phyloP scores from a whole-genome alignment of 2,797 vertebrate species.

The Esox lucius region DNA sequence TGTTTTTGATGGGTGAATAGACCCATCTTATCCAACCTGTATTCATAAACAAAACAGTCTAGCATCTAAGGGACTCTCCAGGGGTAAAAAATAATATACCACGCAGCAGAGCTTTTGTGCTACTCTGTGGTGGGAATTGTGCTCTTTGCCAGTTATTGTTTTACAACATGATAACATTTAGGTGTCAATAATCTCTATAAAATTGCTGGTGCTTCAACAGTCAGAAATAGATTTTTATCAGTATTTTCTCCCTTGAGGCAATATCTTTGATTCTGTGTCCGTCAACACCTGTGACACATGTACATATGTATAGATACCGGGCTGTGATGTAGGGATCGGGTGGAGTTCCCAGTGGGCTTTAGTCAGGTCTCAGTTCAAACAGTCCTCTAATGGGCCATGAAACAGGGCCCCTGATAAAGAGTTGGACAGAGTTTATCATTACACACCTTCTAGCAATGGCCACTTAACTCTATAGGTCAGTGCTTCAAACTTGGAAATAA shows the following conservation, averaged over 20 bases:
- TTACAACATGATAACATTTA: background rate
- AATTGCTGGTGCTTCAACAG: background rate
- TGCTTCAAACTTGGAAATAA: constrained; percentile 10
- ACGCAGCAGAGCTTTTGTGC: too few relatives aligned
- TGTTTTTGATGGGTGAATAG: too few relatives aligned
- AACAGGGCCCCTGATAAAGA: constrained; percentile 12
- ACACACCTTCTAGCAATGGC: constrained; percentile 13
- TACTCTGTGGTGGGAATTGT: too few relatives aligned
- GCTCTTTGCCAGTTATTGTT: background rate
- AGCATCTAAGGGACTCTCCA: too few relatives aligned
- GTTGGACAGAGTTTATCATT: background rate
- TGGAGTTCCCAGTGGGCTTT: background rate
- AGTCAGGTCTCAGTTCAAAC: background rate
- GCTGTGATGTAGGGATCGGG: background rate
- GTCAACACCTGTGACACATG: too few relatives aligned
- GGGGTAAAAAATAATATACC: too few relatives aligned
- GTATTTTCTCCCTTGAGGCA: too few relatives aligned
- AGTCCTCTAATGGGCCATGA: constrained; percentile 24
- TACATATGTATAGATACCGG: too few relatives aligned
- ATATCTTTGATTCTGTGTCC: too few relatives aligned
- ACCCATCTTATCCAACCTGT: too few relatives aligned
- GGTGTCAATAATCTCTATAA: background rate
- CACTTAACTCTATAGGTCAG: constrained; percentile 25
- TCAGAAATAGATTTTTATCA: too few relatives aligned
- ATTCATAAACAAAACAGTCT: too few relatives aligned